Evolutionary conservation across 2,113 vertebrate genomes (phyloP), one percentile per base, ranked within the genome.

Genomic region (Cynoglossus semilaevis): DNA sequence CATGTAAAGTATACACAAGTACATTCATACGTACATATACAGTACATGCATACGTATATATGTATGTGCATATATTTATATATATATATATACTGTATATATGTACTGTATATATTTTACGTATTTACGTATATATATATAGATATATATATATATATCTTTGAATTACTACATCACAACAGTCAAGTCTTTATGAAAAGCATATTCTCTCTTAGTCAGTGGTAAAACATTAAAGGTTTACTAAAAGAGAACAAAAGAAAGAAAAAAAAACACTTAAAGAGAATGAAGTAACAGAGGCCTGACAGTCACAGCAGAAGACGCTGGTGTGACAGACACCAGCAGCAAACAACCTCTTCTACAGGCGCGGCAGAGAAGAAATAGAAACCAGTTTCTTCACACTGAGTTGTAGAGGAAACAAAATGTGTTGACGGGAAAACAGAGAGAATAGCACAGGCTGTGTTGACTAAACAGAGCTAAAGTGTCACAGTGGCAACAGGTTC

Each of bases 391-490:
- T 85, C 76, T 82, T 87, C 76, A 74, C 74, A 76, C 77, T 72
- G 69, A 60, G 79, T 61, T 88, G 88, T 88, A 71, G 82, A 87
- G 88, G 87, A 91, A 91, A 91, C 88, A 89, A 81, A 85, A 83
- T 81, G 76, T 88, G 86, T 88, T 91, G 88, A 89, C 74, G 73
- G 72, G 73, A 73, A 90, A 96, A 98, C 91, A 95, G 1, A 15
- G 88, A 85, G 87, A 92, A 94, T 92, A 92, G 91, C 90, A 91
- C 87, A 74, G 63, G 67, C 79, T 46, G 6, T 97, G 92, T 99
- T 97, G 94, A 77, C 92, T 90, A 95, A 99, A 98, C 88, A 96
- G 37, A 48, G 84, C 80, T 83, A 81, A 82, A 89, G 89, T 93
- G 93, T 90, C 89, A 91, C 88, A 90, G 85, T 90, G 84, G 87